Conservation (phyloP, 2,113 vertebrate species). For the Atrichornis clamosus region DNA sequence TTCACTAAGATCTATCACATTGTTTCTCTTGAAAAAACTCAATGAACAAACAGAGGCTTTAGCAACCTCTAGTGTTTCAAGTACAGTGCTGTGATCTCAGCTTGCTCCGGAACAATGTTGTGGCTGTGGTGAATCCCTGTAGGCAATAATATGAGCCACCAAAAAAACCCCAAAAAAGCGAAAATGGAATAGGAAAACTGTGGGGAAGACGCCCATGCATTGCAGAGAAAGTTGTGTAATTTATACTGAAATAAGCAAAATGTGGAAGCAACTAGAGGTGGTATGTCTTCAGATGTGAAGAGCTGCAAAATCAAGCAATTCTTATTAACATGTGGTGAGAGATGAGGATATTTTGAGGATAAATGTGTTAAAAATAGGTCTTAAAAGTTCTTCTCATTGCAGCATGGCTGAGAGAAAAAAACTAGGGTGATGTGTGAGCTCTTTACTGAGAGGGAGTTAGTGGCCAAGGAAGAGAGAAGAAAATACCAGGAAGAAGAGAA, state of each 20-base stretch:
- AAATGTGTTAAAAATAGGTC: background rate
- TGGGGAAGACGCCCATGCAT: background rate
- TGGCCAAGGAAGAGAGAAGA: background rate
- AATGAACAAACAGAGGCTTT: constrained; percentile 1
- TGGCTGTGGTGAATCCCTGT: background rate
- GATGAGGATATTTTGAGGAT: background rate
- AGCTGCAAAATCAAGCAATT: background rate
- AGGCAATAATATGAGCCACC: background rate
- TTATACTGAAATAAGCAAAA: background rate
- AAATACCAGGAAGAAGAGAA: background rate
- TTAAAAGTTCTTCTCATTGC: background rate
- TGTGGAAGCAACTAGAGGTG: background rate
- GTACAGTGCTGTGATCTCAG: background rate
- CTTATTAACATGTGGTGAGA: background rate
- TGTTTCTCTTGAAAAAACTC: background rate
- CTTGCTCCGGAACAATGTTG: background rate
- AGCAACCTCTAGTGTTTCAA: constrained; percentile 20
- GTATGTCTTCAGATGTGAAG: background rate
- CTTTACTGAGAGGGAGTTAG: background rate
- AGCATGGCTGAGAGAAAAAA: background rate
- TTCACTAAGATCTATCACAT: background rate
- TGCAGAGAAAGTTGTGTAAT: background rate
- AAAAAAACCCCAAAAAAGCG: background rate
- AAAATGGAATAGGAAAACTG: background rate
- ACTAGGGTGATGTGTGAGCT: background rate